phyloP scores from a whole-genome alignment of 1,140 invertebrate genomes.

The Nephotettix cincticeps region DNA sequence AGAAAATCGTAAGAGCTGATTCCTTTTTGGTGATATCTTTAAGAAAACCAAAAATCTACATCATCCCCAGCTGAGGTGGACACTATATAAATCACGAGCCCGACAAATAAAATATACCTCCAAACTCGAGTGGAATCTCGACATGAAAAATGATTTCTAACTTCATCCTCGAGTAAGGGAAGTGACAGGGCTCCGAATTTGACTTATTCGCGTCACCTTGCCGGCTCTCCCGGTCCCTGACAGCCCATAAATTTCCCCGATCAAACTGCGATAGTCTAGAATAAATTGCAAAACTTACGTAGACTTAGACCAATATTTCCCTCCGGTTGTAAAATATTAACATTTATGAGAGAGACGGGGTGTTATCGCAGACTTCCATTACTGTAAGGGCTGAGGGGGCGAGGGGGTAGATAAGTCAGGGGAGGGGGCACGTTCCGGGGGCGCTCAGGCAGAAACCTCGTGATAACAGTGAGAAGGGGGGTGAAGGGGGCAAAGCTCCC shows the following conservation, averaged over 20 bases:
- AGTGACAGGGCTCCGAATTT: constrained; percentile 12
- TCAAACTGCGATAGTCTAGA: constrained; percentile 11
- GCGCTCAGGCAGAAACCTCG: constrained; percentile 26
- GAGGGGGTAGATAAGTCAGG: constrained; percentile 19
- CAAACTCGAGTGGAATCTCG: not conserved
- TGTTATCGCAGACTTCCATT: constrained; percentile 29
- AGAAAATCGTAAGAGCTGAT: no score
- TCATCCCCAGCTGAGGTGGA: no score
- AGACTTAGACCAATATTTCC: constrained; percentile 23
- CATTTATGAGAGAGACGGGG: constrained; percentile 15
- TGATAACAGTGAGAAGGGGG: constrained; percentile 27
- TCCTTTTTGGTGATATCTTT: no score
- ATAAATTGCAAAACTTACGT: constrained; percentile 21
- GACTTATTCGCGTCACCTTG: constrained; percentile 20
- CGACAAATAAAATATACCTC: no score
- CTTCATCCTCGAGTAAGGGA: not conserved
- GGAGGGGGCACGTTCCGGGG: constrained; percentile 22
- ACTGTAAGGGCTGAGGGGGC: not conserved
- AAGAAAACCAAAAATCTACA: no score
- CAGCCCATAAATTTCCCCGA: constrained; percentile 2
- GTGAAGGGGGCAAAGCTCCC: not conserved
- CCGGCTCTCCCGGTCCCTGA: not conserved
- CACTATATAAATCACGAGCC: no score
- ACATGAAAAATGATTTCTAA: constrained; percentile 6
- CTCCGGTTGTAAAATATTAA: constrained; percentile 26